A percentile compares a stretch with the other conserved stretches of the same genome.
Conservation (phyloP, 2,797 vertebrate species). For the Labroides dimidiatus region DNA sequence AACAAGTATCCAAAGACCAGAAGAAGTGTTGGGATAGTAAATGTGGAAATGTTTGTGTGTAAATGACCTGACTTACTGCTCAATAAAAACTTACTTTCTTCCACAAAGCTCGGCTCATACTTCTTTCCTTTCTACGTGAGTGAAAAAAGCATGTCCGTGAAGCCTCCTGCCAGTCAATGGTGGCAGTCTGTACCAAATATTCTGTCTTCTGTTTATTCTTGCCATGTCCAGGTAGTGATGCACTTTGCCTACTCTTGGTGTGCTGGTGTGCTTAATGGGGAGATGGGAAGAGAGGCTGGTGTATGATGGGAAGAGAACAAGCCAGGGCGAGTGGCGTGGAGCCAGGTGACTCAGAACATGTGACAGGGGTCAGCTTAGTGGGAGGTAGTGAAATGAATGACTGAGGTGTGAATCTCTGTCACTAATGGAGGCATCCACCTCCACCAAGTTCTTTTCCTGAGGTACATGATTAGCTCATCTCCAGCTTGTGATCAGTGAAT, state of each 20-base stretch:
- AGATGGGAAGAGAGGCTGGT: constrained; percentile 29
- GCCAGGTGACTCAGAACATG: constrained; percentile 77
- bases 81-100: constrained; percentile 56
- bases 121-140: constrained; percentile 78
- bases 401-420: constrained; percentile 76
- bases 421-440: constrained; percentile 76
- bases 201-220: constrained; percentile 57
- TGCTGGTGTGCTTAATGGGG: constrained; percentile 15
- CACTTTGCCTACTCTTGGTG: constrained; percentile 58
- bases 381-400: constrained; percentile 78
- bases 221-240: constrained; percentile 56
- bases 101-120: constrained; percentile 66
- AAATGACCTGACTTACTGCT: constrained; percentile 50
- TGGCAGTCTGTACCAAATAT: constrained; percentile 80
- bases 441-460: constrained; percentile 52
- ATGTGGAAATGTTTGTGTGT: constrained; percentile 47
- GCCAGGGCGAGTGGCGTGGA: constrained; percentile 41
- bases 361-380: constrained; percentile 74
- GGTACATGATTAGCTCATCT: constrained; percentile 53
- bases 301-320: constrained; percentile 37
- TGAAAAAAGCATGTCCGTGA: constrained; percentile 64
- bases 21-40: constrained; percentile 34
- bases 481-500: constrained; percentile 18
- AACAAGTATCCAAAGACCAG: constrained; percentile 4
- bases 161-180: constrained; percentile 75